These are phyloP conservation scores for Sesia apiformis DNA, from an alignment of 2,888 invertebrate species.

Conservation along the genomic window DNA sequence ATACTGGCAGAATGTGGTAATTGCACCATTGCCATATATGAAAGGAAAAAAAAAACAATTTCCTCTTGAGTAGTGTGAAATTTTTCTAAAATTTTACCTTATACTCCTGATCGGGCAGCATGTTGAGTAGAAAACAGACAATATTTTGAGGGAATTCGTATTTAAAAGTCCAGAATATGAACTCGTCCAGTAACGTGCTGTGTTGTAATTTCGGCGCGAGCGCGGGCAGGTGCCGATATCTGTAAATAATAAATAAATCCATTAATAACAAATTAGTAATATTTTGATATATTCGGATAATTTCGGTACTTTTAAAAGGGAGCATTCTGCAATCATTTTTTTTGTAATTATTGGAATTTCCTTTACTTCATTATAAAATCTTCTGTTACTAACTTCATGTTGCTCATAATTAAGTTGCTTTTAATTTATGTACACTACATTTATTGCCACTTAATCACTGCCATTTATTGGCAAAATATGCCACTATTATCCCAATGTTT, in stretches of 20 bases:
- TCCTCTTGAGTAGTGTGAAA: background rate
- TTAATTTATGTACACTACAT: too few species aligned
- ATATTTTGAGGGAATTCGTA: conserved; percentile 98
- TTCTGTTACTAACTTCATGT: too few species aligned
- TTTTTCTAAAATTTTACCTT: conserved; percentile 74
- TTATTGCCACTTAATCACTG: too few species aligned
- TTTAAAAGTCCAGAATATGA: conserved; percentile 98
- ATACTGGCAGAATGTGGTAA: background rate
- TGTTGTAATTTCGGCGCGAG: conserved; percentile 86
- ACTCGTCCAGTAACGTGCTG: conserved; percentile 91
- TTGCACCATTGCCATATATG: background rate
- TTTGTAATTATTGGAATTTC: too few species aligned
- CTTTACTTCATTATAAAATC: too few species aligned
- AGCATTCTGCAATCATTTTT: too few species aligned
- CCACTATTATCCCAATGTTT: too few species aligned
- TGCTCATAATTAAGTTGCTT: too few species aligned
- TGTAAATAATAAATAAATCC: conserved; percentile 53
- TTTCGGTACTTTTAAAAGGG: too few species aligned
- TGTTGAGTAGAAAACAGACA: conserved; percentile 94
- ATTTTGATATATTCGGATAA: background rate
- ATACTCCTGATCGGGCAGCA: conserved; percentile 95
- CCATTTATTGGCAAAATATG: too few species aligned
- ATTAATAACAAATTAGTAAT: background rate
- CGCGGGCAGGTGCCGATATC: conserved; percentile 88
- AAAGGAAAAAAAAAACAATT: background rate